These are phyloP conservation scores for Brachyalestes nurse DNA, from an alignment of 2,797 vertebrate species.

Conservation along the genomic window DNA sequence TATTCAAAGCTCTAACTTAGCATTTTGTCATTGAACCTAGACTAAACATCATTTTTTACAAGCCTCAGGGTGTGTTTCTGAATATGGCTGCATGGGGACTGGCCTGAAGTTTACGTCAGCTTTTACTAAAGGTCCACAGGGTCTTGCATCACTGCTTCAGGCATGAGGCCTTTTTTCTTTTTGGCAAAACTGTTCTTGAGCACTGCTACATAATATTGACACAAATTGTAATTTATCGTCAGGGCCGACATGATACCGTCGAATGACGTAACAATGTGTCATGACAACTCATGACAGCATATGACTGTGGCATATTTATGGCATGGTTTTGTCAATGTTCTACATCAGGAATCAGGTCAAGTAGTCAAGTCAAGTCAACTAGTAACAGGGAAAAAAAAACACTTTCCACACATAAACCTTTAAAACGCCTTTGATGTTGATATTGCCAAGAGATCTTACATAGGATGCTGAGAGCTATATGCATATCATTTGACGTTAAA, in stretches of 20 bases:
- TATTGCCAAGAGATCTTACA: neutral
- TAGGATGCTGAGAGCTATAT: neutral
- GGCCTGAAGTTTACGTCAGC: neutral
- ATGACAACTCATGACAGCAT: too few species aligned
- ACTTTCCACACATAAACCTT: neutral
- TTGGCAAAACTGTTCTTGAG: neutral
- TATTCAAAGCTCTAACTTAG: neutral
- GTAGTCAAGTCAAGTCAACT: too few species aligned
- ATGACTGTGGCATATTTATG: too few species aligned
- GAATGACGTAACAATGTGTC: too few species aligned
- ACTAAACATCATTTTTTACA: neutral
- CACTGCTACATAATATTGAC: too few species aligned
- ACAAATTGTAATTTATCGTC: too few species aligned
- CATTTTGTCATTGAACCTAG: conserved; percentile 1
- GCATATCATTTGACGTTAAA: neutral
- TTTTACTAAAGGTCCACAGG: neutral
- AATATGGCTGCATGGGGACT: neutral
- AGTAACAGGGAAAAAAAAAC: too few species aligned
- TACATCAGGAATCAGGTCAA: too few species aligned
- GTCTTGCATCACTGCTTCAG: neutral
- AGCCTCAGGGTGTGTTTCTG: neutral
- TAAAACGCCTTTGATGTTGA: conserved; percentile 1
- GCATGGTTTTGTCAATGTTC: too few species aligned
- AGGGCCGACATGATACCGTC: too few species aligned
- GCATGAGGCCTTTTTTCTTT: neutral